These are phyloP conservation scores for Oreochromis spilurus DNA, from an alignment of 2,113 vertebrate genomes.

Conservation along the genomic window DNA sequence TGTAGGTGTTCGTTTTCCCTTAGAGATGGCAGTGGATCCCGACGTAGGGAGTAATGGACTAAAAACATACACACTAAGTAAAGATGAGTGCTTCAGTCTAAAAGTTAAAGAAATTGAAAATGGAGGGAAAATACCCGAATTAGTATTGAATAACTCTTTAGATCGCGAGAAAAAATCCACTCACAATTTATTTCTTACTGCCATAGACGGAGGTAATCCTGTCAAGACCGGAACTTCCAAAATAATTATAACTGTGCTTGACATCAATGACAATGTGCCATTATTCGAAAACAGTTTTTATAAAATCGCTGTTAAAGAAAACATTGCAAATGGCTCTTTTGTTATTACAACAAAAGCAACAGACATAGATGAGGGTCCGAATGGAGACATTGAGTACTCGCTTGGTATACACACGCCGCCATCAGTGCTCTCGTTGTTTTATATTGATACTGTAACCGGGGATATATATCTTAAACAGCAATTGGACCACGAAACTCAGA, in stretches of 20 bases:
- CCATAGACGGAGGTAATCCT: conserved; percentile 64
- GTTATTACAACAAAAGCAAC: conserved; percentile 27
- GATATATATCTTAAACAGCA: conserved; percentile 57
- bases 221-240: conserved; percentile 43
- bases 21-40: conserved; percentile 60
- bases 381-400: conserved; percentile 73
- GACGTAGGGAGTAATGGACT: conserved; percentile 64
- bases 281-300: conserved; percentile 59
- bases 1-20: conserved; percentile 62
- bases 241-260: conserved; percentile 61
- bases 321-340: background rate
- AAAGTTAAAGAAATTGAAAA: conserved; percentile 61
- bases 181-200: conserved; percentile 59
- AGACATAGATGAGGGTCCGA: conserved; percentile 70
- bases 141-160: conserved; percentile 63
- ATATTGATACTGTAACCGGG: conserved; percentile 53
- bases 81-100: conserved; percentile 61
- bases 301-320: conserved; percentile 32
- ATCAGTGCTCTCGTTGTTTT: conserved; percentile 26
- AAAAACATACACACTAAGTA: conserved; percentile 52
- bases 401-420: conserved; percentile 65
- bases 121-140: conserved; percentile 59
- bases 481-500: conserved; percentile 78
- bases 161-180: conserved; percentile 63
- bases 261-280: conserved; percentile 85